A percentile compares a stretch with the other conserved stretches of the same genome.
These are phyloP conservation scores for Zaprionus ornatus DNA, from an alignment of 1,140 invertebrate species.

Conservation along the genomic window DNA sequence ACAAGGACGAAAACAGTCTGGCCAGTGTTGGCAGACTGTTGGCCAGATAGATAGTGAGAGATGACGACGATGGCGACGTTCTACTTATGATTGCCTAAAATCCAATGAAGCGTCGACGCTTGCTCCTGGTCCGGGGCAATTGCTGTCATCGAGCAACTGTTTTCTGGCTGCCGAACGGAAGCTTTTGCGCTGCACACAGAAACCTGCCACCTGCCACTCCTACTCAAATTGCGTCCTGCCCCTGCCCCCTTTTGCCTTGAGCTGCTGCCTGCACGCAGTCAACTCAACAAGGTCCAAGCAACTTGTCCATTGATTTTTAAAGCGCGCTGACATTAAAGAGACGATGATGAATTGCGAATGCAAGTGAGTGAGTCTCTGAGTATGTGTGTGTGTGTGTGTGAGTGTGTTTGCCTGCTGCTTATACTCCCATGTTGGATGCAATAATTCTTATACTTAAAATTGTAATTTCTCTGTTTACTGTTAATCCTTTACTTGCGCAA, in stretches of 20 bases:
- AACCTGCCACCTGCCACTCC: background rate
- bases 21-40: background rate
- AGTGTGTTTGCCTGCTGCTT: constrained; percentile 3
- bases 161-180: constrained; percentile 39
- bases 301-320: constrained; percentile 26
- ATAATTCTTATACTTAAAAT: constrained; percentile 44
- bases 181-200: constrained; percentile 13
- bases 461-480: constrained; percentile 44
- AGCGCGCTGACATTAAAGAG: constrained; percentile 13
- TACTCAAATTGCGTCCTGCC: background rate
- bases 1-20: background rate
- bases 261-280: background rate
- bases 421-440: constrained; percentile 6
- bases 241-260: background rate
- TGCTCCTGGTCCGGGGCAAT: constrained; percentile 32
- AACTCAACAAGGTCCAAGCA: background rate
- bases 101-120: constrained; percentile 50
- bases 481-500: constrained; percentile 35
- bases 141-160: constrained; percentile 43
- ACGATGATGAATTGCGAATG: background rate
- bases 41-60: background rate
- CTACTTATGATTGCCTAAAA: constrained; percentile 55
- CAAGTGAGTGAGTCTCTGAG: background rate
- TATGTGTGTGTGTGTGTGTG: background rate
- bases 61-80: background rate